A percentile compares a stretch with the other conserved stretches of the same genome.
Evolutionary conservation across 1,140 invertebrate genomes (phyloP).

Genomic region (Drepana arcuata): DNA sequence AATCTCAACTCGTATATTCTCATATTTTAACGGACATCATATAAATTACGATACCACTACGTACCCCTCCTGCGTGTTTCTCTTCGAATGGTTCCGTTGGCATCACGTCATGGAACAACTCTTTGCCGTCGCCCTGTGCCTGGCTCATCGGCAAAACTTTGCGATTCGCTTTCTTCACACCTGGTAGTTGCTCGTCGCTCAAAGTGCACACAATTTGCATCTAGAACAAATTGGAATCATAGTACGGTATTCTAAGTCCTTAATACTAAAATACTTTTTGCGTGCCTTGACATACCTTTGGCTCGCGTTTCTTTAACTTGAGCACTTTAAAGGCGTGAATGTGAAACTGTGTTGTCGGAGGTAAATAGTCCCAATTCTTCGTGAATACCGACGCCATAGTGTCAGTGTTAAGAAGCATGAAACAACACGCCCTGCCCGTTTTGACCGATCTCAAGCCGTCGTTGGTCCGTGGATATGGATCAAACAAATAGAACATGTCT

Average conservation of each 20-base stretch:
- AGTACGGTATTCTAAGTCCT: conserved; percentile 2
- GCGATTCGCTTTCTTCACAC: conserved; percentile 30
- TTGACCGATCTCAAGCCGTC: conserved; percentile 51
- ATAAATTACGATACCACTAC: too few species aligned
- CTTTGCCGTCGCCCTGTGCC: conserved; percentile 37
- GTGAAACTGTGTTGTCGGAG: conserved; percentile 60
- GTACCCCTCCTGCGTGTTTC: conserved; percentile 6
- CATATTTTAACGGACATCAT: too few species aligned
- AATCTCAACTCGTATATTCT: too few species aligned
- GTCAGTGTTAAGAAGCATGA: conserved; percentile 66
- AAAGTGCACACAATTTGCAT: conserved; percentile 64
- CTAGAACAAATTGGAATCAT: conserved; percentile 25
- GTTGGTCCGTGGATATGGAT: conserved; percentile 65
- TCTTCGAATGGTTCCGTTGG: conserved; percentile 15
- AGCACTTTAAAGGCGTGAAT: conserved; percentile 72
- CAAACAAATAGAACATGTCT: conserved; percentile 72
- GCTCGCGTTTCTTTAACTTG: conserved; percentile 50
- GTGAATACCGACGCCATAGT: conserved; percentile 55
- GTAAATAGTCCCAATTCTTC: conserved; percentile 67
- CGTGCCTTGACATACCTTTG: conserved; percentile 26
- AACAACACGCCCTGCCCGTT: conserved; percentile 63
- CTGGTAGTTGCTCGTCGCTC: conserved; percentile 49
- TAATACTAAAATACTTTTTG: neutral
- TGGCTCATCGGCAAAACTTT: conserved; percentile 28
- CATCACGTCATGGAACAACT: conserved; percentile 23